Base-by-base conservation (phyloP, 2,113 vertebrate genomes). In the Excalfactoria chinensis region DNA sequence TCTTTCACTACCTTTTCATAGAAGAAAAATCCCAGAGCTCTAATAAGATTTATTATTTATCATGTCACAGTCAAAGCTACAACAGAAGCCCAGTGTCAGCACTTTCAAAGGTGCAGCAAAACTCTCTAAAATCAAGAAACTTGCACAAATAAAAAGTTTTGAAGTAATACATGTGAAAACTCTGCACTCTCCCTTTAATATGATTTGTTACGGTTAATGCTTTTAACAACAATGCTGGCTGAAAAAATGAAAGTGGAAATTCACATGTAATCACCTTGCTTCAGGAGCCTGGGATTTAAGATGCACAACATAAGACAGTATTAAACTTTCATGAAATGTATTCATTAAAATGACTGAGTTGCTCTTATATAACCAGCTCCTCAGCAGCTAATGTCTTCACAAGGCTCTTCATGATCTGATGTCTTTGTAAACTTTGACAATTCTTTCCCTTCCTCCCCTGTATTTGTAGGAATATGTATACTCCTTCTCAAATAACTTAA, bases 321-420 rank as follows among this genome's bases (percentile, higher is more conserved):
- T 86, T 95, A 90, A 96, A 86, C 22, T 90, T 92, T 89, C 62
- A 94, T 92, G 89, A 90, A 90, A 66, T 66, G 43, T 58, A 53
- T 92, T 95, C 91, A 89, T 94, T 94, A 86, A 90, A 90, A 78
- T 3, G 1, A 68, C 32, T 77, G 73, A n/a, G 19, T 77, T 95
- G 25, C 35, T 78, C 70, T 78, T 51, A 86, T 86, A 84, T 88
- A 86, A 89, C 43, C 46, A 68, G 32, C 43, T 92, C 66, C 86
- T 86, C 81, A 75, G 25, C 22, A 56, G 35, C 30, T 81, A 41
- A 73, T 19, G 8, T 78, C 70, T 88, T 90, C 56, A 71, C 48
- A 90, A 71, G 56, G 4, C 76, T 59, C 10, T 35, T 93, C 66
- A 75, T 0, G 1, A 81, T 78, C 26, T 49, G 40, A 90, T 72